These are phyloP conservation scores for Malthinus seriepunctatus DNA, from an alignment of 2,888 invertebrate species.

Conservation along the genomic window DNA sequence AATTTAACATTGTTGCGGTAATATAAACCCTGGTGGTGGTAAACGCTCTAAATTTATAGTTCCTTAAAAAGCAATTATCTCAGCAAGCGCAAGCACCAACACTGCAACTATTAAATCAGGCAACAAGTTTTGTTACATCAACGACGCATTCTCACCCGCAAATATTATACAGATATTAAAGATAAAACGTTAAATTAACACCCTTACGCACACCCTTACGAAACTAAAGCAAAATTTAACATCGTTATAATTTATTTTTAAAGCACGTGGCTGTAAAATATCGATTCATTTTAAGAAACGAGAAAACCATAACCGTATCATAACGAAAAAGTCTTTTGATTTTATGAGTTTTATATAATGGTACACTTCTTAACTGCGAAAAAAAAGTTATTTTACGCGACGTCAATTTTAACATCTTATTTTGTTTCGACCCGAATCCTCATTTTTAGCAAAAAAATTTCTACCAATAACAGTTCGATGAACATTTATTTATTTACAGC, in stretches of 20 bases:
- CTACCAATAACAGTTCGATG: neutral
- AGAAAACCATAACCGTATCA: conserved; percentile 16
- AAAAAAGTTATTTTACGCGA: conserved; percentile 23
- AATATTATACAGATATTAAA: conserved; percentile 21
- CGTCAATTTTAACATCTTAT: conserved; percentile 26
- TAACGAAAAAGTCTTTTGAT: conserved; percentile 21
- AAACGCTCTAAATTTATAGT: conserved; percentile 45
- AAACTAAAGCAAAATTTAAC: conserved; percentile 3
- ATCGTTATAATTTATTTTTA: conserved; percentile 6
- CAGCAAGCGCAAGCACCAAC: conserved; percentile 30
- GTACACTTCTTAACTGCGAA: conserved; percentile 17
- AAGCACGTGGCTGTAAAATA: conserved; percentile 6
- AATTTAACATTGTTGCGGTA: conserved; percentile 37
- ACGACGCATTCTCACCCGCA: conserved; percentile 23
- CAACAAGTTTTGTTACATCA: conserved; percentile 27
- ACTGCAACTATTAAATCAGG: conserved; percentile 43
- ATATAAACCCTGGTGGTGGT: conserved; percentile 39
- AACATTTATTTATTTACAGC: neutral
- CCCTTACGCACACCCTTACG: no score
- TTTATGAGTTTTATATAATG: conserved; percentile 19
- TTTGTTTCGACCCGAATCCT: conserved; percentile 20
- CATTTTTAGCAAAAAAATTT: conserved; percentile 12
- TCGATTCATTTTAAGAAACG: conserved; percentile 14
- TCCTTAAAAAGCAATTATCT: conserved; percentile 48
- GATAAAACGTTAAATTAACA: conserved; percentile 22